Evolutionary conservation across 2,888 invertebrate species (phyloP).

Genomic region (Glyphotaelius pellucidus): DNA sequence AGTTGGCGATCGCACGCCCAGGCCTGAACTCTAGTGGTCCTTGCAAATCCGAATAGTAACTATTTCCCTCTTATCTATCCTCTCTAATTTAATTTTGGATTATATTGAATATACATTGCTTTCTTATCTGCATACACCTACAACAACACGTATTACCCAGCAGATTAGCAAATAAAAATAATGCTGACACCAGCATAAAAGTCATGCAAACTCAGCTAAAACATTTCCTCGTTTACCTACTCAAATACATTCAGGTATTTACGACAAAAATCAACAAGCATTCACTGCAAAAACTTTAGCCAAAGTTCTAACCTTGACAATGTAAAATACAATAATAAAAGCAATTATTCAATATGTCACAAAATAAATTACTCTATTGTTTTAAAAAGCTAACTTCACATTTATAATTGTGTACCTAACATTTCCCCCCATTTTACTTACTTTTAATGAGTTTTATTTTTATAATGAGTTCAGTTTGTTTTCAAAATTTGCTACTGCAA

Average conservation of each 20-base stretch:
- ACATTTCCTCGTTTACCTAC: neutral
- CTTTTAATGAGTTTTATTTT: neutral
- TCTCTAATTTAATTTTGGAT: too few species aligned
- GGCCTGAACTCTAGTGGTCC: too few species aligned
- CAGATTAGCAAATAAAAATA: neutral
- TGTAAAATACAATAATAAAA: neutral
- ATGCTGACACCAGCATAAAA: neutral
- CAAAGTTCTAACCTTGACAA: neutral
- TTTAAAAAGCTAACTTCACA: neutral
- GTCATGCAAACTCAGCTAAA: neutral
- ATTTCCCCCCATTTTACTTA: neutral
- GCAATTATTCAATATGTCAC: neutral
- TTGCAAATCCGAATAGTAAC: too few species aligned
- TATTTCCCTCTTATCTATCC: too few species aligned
- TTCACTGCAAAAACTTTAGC: neutral
- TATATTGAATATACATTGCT: neutral
- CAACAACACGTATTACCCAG: neutral
- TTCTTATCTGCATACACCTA: neutral
- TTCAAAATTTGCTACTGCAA: neutral
- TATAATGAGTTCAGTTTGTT: neutral
- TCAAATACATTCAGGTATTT: neutral
- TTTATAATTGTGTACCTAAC: neutral
- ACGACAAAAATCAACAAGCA: neutral
- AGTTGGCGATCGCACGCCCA: too few species aligned
- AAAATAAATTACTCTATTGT: neutral